Conservation (phyloP, 1,140 invertebrate genomes). For the Marisa cornuarietis region DNA sequence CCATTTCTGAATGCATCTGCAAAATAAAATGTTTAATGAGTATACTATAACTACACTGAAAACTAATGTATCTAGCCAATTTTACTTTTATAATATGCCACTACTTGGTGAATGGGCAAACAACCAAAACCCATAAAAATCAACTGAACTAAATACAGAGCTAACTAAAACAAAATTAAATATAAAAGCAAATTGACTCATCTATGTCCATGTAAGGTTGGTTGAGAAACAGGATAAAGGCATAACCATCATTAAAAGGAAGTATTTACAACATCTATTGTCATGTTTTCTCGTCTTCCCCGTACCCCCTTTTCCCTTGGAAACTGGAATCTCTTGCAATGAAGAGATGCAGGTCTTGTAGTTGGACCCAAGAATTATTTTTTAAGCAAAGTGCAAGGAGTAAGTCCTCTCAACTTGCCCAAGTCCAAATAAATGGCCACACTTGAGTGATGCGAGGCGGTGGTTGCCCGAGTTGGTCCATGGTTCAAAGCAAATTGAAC, state of each 20-base stretch:
- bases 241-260: no score
- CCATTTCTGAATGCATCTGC: slow-evolving; percentile 84
- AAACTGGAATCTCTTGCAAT: no score
- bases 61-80: no score
- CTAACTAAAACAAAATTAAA: no score
- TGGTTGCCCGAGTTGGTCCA: slow-evolving; percentile 89
- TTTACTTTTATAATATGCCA: not conserved
- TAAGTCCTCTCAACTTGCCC: slow-evolving; percentile 47
- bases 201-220: no score
- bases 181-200: no score
- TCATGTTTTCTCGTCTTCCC: no score
- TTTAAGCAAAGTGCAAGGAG: not conserved
- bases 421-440: slow-evolving; percentile 90
- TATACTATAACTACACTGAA: no score
- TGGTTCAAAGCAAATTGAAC: slow-evolving; percentile 86
- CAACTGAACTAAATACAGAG: no score
- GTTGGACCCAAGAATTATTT: not conserved
- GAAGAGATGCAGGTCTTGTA: not conserved
- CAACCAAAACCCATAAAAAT: not conserved
- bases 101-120: no score
- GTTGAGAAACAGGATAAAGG: no score
- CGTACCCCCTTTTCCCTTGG: not conserved
- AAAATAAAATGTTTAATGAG: not conserved
- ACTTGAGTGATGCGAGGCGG: slow-evolving; percentile 82
- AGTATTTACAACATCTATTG: no score